Evolutionary conservation across 2,888 invertebrate species (phyloP), one percentile per base, ranked within the genome.

Genomic region (Tribolium freemani): DNA sequence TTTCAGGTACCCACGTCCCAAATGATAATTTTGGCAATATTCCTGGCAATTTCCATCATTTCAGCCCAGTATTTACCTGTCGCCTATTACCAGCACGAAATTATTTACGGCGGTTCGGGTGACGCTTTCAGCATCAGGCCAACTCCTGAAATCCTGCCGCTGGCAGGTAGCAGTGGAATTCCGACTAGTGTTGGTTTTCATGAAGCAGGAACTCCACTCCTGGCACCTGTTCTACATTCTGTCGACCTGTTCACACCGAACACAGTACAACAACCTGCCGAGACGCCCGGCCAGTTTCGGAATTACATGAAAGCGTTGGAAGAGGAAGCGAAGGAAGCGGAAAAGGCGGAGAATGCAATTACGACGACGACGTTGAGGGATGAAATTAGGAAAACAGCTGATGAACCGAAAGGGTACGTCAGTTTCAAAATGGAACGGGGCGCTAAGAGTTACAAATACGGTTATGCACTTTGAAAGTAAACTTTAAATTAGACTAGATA

Each of bases 171-270:
- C 30, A 56, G 56, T 10, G 31, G 48, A 45, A 31, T 57, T 6
- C 46, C 21, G 9, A 30, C 26, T 48, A 11, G 38, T 44, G 5
- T 9, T 10, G 60, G 6, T 6, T 38, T 66, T 26, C 57, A 45
- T 4, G 16, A n/a, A 56, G 63, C 69, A 69, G 69, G 60, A 69
- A 63, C 16, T 46, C n/a, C 30, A 5, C 48, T 46, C 58, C 31
- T n/a, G 3, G 26, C 16, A 63, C 72, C 74, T 60, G 66, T 69
- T 54, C 11, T 63, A n/a, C 46, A 44, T 72, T 45, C 72, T 72
- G 73, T 46, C 54, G 57, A 69, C 38, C 68, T 80, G 69, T 80
- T 80, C 66, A 76, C 75, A 8, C 79, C 79, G 48, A 78, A 78
- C 67, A 76, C 72, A n/a, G 64, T 74, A 50, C 63, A 75, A 48